Evolutionary conservation across 2,888 invertebrate species (phyloP).

Genomic region (Tenthredo scrophulariae): DNA sequence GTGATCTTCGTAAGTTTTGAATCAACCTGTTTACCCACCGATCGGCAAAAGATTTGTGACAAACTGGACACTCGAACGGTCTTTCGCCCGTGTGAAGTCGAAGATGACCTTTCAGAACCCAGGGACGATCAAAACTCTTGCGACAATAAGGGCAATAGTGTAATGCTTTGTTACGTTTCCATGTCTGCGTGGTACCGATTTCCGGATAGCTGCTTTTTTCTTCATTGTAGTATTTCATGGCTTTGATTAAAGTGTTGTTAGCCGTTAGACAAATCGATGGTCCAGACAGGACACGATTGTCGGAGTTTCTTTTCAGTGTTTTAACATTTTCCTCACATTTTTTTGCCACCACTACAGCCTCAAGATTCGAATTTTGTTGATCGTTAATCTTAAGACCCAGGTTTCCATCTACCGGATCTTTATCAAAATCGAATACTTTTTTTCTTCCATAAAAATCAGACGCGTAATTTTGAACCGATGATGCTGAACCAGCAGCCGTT

Average conservation of each 20-base stretch:
- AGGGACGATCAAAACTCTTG: conserved; percentile 85
- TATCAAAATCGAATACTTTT: not conserved
- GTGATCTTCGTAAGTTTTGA: not conserved
- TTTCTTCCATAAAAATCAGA: conserved; percentile 19
- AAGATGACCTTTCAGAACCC: conserved; percentile 86
- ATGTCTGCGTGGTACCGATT: conserved; percentile 64
- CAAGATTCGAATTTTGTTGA: not conserved
- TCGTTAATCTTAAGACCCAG: not conserved
- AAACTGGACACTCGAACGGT: conserved; percentile 85
- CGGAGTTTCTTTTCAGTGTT: conserved; percentile 58
- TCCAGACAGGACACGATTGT: conserved; percentile 51
- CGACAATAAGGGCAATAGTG: conserved; percentile 83
- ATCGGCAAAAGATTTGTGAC: conserved; percentile 85
- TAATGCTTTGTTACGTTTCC: conserved; percentile 76
- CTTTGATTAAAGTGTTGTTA: conserved; percentile 58
- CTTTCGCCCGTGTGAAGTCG: conserved; percentile 86
- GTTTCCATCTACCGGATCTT: not conserved
- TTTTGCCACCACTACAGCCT: not conserved
- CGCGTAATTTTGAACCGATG: not conserved
- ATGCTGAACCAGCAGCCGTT: not conserved
- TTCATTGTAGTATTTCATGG: conserved; percentile 54
- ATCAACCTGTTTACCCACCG: conserved; percentile 76
- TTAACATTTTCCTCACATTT: not conserved
- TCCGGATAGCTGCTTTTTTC: conserved; percentile 41
- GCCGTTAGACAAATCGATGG: conserved; percentile 42